Evolutionary conservation across 1,140 invertebrate genomes (phyloP), one percentile per base, ranked within the genome.

Genomic region (Lineus longissimus): DNA sequence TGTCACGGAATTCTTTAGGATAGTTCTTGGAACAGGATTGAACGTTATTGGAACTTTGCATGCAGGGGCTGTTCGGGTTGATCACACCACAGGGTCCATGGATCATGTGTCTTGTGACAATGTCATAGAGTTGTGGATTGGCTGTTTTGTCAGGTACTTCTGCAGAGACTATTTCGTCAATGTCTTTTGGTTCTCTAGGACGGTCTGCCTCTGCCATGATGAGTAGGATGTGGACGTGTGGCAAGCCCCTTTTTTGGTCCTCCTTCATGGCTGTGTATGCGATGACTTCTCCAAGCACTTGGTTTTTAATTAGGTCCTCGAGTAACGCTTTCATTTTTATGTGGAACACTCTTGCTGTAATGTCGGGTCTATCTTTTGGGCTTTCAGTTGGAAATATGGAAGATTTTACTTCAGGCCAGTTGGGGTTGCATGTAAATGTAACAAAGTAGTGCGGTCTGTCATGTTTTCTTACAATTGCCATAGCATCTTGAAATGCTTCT

Each of bases 371-470:
- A 72, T 84, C 75, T 22, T 63, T 29, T 2, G 73, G 17, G 55
- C 33, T 61, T 72, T 83, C 66, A 9, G 62, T 54, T 54, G 65
- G 63, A 9, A 70, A 61, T 55, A 84, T 63, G 15, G 67, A 55
- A 25, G 70, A 41, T 59, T 45, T 56, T 11, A 85, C 82, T 65
- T 86, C 80, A 1, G 40, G 55, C 85, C 85, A 87, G 55, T 67
- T 81, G 67, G 71, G 82, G 79, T 82, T 87, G 59, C 75, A 82
- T n/a, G 84, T 86, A 29, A 86, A 81, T 30, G 82, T 85, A 29
- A 85, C 79, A 59, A 85, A 85, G 2, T 82, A 62, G 62, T 77
- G 72, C 23, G 82, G 81, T 41, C 73, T 70, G n/a, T 84, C 84
- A 74, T 75, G 81, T 31, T 72, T 62, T 11, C 81, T 70, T 7